Evolutionary conservation across 2,797 vertebrate species (phyloP), one percentile per base, ranked within the genome.

Genomic region (Etheostoma nigrum): DNA sequence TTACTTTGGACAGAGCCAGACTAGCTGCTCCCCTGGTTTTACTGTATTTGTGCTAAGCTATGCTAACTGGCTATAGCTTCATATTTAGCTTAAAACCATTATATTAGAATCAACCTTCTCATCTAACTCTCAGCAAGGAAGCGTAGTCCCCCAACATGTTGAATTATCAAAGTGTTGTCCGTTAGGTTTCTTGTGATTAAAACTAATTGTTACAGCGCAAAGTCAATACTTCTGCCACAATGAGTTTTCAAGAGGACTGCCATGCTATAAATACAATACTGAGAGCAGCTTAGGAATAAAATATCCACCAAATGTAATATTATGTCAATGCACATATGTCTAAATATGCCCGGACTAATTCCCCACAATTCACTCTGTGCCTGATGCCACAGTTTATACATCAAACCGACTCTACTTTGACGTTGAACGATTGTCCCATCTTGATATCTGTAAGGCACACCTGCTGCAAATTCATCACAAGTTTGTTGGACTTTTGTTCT

Each of bases 401-500:
- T 51, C 2, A 9, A 72, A 48, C 47, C 6, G 7, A 23, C 8
- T 1, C 30, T 1, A 13, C 55, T 51, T n/a, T 67, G 78, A 82
- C 60, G 1, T 53, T 80, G 87, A 89, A 61, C 42, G 73, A 89
- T 85, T 58, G 72, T 70, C 57, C 59, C 15, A 6, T 74, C 77
- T 66, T 64, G 19, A 6, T 62, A 36, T 77, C 76, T 66, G 84
- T 79, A 81, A 66, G 58, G 57, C 18, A 4, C 30, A 10, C 21
- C 1, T 36, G 48, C 72, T 51, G 44, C 45, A 60, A 72, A 91
- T 90, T 83, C 83, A 88, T 88, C 81, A 80, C 45, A 57, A 23
- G 67, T 68, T 80, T 63, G 4, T 66, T 21, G 45, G 60, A 51
- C 53, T 71, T 51, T 74, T 86, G 67, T 79, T 76, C 60, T 2